phyloP scores from a whole-genome alignment of 2,888 invertebrate species.

The Dysmachus trigonus region DNA sequence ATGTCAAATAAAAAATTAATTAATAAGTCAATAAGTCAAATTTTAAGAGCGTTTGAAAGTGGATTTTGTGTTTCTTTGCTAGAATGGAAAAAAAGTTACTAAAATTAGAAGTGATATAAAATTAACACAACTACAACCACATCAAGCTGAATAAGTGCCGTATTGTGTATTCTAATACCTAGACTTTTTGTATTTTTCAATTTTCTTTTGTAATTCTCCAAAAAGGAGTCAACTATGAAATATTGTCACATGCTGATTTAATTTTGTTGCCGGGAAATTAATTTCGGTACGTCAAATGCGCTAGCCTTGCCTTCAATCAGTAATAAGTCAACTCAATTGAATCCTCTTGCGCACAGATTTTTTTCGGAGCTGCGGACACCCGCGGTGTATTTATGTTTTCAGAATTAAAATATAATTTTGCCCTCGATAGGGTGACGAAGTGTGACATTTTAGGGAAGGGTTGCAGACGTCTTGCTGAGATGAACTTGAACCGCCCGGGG shows the following conservation, averaged over 20 bases:
- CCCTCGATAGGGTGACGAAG: constrained; percentile 32
- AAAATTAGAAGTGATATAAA: not conserved
- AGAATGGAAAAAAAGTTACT: not conserved
- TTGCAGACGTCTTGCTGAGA: constrained; percentile 7
- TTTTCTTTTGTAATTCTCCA: not conserved
- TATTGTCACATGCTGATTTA: constrained; percentile 39
- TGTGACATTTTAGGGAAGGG: constrained; percentile 32
- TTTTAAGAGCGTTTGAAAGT: too few species aligned
- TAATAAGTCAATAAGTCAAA: too few species aligned
- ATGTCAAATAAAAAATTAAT: too few species aligned
- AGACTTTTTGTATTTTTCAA: not conserved
- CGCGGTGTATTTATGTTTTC: constrained; percentile 48
- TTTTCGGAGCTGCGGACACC: constrained; percentile 5
- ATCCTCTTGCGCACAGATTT: not conserved
- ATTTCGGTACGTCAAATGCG: not conserved
- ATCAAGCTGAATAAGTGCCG: not conserved
- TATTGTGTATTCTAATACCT: not conserved
- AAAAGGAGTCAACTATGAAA: not conserved
- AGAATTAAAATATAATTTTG: constrained; percentile 49
- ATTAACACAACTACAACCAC: not conserved
- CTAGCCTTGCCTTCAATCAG: constrained; percentile 17
- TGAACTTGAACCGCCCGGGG: not conserved
- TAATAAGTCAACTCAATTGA: constrained; percentile 41
- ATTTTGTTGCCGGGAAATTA: constrained; percentile 32
- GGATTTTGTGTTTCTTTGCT: not conserved